Conservation (phyloP, 2,888 invertebrate genomes). For the Drosophila recens region DNA sequence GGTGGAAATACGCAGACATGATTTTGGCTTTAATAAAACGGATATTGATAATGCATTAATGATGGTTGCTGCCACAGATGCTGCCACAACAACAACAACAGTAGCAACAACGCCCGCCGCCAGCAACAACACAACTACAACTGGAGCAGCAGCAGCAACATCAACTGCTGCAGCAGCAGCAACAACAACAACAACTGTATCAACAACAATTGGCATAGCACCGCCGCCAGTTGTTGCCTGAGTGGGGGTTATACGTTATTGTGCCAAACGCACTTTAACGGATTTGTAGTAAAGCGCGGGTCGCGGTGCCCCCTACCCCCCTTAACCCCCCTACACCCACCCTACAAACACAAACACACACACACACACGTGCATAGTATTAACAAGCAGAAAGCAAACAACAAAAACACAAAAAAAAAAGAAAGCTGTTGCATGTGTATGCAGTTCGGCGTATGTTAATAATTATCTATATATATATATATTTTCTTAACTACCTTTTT, state of each 20-base stretch:
- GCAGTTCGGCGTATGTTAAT: conserved; percentile 51
- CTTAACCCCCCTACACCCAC: conserved; percentile 5
- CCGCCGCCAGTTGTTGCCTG: conserved; percentile 83
- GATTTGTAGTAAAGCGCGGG: conserved; percentile 79
- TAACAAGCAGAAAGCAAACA: conserved; percentile 32
- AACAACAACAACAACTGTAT: conserved; percentile 7
- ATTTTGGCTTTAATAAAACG: conserved; percentile 4
- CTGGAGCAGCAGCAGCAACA: conserved; percentile 13
- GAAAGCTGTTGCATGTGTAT: conserved; percentile 48
- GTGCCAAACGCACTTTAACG: conserved; percentile 81
- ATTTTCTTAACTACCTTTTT: conserved; percentile 1
- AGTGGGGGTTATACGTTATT: conserved; percentile 84
- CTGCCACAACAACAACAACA: not conserved
- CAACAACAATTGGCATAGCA: conserved; percentile 61
- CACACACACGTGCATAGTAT: conserved; percentile 55
- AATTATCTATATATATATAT: conserved; percentile 5
- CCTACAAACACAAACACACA: conserved; percentile 16
- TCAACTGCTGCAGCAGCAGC: conserved; percentile 3
- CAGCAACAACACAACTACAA: conserved; percentile 4
- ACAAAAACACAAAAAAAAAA: not conserved
- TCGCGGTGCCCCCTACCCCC: conserved; percentile 28
- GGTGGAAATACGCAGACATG: conserved; percentile 2
- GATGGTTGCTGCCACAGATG: conserved; percentile 2
- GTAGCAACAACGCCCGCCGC: not conserved
- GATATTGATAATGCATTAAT: conserved; percentile 9